These are phyloP conservation scores for Thelaira solivaga DNA, from an alignment of 2,888 invertebrate genomes.

Conservation along the genomic window DNA sequence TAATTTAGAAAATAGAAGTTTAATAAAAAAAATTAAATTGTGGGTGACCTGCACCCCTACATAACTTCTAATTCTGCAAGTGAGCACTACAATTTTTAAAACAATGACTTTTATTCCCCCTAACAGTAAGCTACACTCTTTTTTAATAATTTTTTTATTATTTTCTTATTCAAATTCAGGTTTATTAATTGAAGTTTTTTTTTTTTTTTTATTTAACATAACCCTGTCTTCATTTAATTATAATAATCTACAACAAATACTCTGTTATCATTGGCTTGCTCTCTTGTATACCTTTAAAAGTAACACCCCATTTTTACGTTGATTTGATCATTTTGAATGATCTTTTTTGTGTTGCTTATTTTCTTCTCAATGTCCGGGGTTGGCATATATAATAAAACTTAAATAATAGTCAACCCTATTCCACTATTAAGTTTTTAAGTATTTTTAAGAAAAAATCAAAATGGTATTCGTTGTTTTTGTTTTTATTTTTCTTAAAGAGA, in stretches of 20 bases:
- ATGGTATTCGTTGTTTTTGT: conserved; percentile 18
- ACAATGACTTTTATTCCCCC: not conserved
- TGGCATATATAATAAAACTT: not conserved
- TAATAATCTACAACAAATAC: not conserved
- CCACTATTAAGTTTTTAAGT: not conserved
- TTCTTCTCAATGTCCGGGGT: conserved; percentile 40
- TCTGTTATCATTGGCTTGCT: conserved; percentile 50
- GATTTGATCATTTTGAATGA: not conserved
- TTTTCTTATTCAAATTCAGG: not conserved
- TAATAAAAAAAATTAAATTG: no score
- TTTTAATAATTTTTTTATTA: not conserved
- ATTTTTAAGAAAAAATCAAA: not conserved
- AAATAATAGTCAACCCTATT: conserved; percentile 16
- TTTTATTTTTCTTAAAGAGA: not conserved
- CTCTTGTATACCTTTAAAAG: conserved; percentile 14
- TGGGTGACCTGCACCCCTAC: no score
- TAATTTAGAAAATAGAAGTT: no score
- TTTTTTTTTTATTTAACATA: conserved; percentile 17
- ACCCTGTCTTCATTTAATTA: conserved; percentile 20
- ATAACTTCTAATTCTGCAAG: no score
- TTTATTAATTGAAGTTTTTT: conserved; percentile 14
- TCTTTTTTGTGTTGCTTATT: conserved; percentile 8
- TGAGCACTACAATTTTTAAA: not conserved
- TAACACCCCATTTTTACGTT: conserved; percentile 2
- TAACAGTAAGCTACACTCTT: conserved; percentile 11